These are phyloP conservation scores for Amyelois transitella DNA, from an alignment of 1,140 invertebrate species.

Conservation along the genomic window DNA sequence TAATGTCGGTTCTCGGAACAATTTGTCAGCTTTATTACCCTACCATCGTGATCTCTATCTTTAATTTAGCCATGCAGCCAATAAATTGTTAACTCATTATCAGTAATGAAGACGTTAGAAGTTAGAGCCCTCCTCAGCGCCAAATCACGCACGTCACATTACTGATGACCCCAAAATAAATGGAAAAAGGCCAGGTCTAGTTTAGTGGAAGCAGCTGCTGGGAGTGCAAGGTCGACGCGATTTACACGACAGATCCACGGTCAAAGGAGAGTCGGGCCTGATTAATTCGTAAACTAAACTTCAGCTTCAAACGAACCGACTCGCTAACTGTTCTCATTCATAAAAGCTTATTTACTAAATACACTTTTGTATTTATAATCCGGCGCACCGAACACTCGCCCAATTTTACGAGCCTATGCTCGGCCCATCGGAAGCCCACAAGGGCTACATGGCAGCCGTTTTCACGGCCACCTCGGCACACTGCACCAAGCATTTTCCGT, in stretches of 20 bases:
- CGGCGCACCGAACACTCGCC: neutral
- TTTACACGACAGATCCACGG: neutral
- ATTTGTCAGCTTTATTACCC: neutral
- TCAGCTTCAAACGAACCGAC: constrained; percentile 1
- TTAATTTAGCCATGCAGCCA: neutral
- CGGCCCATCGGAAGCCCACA: constrained; percentile 25
- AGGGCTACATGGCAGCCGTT: constrained; percentile 31
- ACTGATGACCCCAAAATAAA: neutral
- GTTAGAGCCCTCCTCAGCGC: neutral
- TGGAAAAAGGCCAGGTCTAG: neutral
- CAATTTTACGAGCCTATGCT: constrained; percentile 7
- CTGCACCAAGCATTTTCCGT: constrained; percentile 73
- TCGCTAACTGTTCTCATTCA: constrained; percentile 24
- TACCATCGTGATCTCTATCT: neutral
- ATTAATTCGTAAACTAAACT: neutral
- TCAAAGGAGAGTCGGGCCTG: neutral
- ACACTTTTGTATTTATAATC: constrained; percentile 23
- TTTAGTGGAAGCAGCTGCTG: neutral
- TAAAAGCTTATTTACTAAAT: constrained; percentile 21
- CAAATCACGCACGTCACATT: neutral
- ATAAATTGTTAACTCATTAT: neutral
- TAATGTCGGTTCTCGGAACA: neutral
- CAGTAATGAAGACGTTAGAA: neutral
- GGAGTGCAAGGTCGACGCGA: constrained; percentile 4
- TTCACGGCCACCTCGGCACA: constrained; percentile 66